Evolutionary conservation across 1,140 invertebrate species (phyloP), one percentile per base, ranked within the genome.

Genomic region (Ips nitidus): DNA sequence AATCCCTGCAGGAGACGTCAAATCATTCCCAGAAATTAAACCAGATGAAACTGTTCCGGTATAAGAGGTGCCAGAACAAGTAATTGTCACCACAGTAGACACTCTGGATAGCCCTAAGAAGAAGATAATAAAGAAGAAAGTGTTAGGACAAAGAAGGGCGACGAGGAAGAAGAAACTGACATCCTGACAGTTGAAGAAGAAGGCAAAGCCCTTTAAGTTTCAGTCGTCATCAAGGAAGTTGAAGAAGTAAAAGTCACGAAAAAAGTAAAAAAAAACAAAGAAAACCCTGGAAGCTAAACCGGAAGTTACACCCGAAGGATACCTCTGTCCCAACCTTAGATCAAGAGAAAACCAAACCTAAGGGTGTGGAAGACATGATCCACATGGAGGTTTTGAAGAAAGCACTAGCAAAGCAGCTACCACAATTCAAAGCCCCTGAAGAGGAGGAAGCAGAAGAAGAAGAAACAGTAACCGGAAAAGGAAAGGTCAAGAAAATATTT

Each of bases 211-310:
- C 75, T 78, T 7, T 72, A 82, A 71, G 75, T 77, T 37, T 79
- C 79, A 40, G 75, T 80, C 61, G 74, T 76, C 66, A 47, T 73
- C 37, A 66, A 69, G 50, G 73, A 73, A 74, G 62, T 82, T 75
- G 78, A 81, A 64, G 80, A 82, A 6, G n/a, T n/a, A n/a, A 78
- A 84, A 64, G 77, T 79, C 37, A 73, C 74, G 3, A 78, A 80
- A 79, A 73, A 75, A 76, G 40, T 80, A 79, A n/a, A 79, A n/a
- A 76, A 63, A 79, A 78, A 0, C 80, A 78, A 71, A 72, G 70
- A 69, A 74, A 71, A 58, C 61, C 53, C 41, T 74, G 68, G 69
- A 55, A 40, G 3, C 62, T 1, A 45, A 58, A n/a, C 68, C 55
- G 42, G n/a, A 71, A 77, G 71, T 73, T 41, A 53, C 72, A 40